Percentiles rank a stretch among this genome's conserved stretches.
Conservation (phyloP, 2,888 invertebrate genomes). For the Heliconius charithonia region DNA sequence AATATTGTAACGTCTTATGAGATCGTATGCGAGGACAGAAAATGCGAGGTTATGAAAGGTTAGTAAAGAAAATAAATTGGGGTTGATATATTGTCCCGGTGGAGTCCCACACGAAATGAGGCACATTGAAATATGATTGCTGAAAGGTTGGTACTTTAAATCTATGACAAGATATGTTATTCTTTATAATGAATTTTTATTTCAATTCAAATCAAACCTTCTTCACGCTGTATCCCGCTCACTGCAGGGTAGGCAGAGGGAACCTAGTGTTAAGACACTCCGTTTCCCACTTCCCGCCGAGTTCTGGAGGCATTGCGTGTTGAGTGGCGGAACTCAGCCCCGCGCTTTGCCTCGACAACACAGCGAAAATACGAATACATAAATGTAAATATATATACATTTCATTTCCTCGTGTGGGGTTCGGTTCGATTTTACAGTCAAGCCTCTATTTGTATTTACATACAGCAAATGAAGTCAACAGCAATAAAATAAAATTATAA, state of each 20-base stretch:
- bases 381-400: too few relatives aligned
- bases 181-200: not conserved
- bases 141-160: slow-evolving; percentile 52
- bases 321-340: too few relatives aligned
- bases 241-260: too few relatives aligned
- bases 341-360: too few relatives aligned
- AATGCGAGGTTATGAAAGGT: slow-evolving; percentile 63
- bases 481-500: slow-evolving; percentile 1
- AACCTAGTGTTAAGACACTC: too few relatives aligned
- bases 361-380: too few relatives aligned
- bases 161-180: slow-evolving; percentile 40
- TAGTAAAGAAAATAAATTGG: slow-evolving; percentile 70
- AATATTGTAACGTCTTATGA: slow-evolving; percentile 21
- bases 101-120: slow-evolving; percentile 65
- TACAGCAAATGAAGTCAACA: not conserved
- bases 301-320: too few relatives aligned
- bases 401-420: too few relatives aligned
- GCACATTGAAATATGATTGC: slow-evolving; percentile 63
- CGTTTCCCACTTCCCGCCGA: too few relatives aligned
- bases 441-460: not conserved
- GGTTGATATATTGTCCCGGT: slow-evolving; percentile 71
- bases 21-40: slow-evolving; percentile 47
- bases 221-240: too few relatives aligned
- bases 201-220: too few relatives aligned
- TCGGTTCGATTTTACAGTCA: too few relatives aligned